Evolutionary conservation across 2,113 vertebrate species (phyloP), one percentile per base, ranked within the genome.

Genomic region (Sinocyclocheilus anophthalmus): DNA sequence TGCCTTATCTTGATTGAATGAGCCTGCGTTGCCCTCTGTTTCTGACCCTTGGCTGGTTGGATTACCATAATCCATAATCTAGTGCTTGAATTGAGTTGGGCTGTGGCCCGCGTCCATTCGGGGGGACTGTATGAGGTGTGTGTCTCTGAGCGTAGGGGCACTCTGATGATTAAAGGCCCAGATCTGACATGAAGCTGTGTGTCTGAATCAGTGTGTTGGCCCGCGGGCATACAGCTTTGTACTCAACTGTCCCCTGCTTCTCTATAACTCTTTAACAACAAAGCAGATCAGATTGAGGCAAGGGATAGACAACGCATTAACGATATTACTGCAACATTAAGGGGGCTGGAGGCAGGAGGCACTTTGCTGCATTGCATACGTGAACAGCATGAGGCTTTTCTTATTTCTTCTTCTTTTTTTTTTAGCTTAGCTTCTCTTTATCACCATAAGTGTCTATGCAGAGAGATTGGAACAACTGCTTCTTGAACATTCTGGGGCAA

Each of bases 61-160:
- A 92, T 94, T 94, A 94, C 86, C 88, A 81, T 93, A 94, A 94
- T 94, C 92, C 89, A 90, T 94, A 93, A 93, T 93, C 92, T 93
- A 88, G 83, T 83, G 70, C 83, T 87, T 30, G 63, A 83, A 76
- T 72, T 87, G 79, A 12, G 84, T 42, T 87, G 77, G n/a, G 78
- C 75, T 87, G 90, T 92, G 90, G 53, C 42, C 53, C 72, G 86
- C 87, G 90, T 93, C 91, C 80, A 84, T 84, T 90, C 81, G 84
- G 90, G 89, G 33, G 57, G 33, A 78, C 77, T 14, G 13, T 63
- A 80, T 92, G 89, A 92, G 89, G 88, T 81, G 77, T 65, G 85
- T 90, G 89, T 87, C 53, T 92, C 81, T 84, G 86, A 87, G 88
- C 87, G 26, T 26, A 78, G 83, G 61, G 88, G 91, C 93, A 93